Evolutionary conservation across 2,797 vertebrate genomes (phyloP), one percentile per base, ranked within the genome.

Genomic region (Urophycis tenuis): DNA sequence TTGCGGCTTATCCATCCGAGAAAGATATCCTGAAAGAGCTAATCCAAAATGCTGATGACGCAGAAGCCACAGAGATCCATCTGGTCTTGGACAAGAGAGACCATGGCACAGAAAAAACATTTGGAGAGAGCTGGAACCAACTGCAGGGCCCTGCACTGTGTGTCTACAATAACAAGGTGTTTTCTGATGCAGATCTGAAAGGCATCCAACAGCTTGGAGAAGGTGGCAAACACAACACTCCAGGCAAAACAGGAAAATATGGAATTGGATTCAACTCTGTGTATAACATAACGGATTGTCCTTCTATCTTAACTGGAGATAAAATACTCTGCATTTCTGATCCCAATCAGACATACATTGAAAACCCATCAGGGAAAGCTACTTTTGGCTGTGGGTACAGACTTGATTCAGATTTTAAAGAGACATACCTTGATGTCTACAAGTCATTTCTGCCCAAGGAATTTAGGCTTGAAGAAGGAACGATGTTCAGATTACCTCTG

Each of bases 11-110:
- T 86, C 90, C 88, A 0, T 80, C 91, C 0, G 89, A 93, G 25
- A 91, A 84, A 49, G 95, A 95, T 75, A 92, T 94, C 22, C 83
- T 96, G 19, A 96, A 91, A 86, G 95, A 96, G 84, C 76, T 96
- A 3, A 84, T 96, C 67, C 95, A 96, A 91, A 96, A 96, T 75
- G 95, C 94, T 0, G 95, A 95, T 0, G 94, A 96, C 85, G 93
- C 95, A 64, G 92, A 94, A 1, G 94, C 94, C 0, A 91, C 89
- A 6, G 92, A 93, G 82, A 91, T 96, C 73, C 91, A 95, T 80
- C 95, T 96, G 1, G 84, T 96, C 71, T 94, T 94, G 95, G 95
- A 96, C 86, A 88, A 80, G 83, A 89, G 92, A 73, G 84, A 89
- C 0, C 95, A 96, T 77, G 78, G 83, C 2, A 81, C 49, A 36